These are phyloP conservation scores for Malurus cyaneus DNA, from an alignment of 2,113 vertebrate genomes.

Conservation along the genomic window DNA sequence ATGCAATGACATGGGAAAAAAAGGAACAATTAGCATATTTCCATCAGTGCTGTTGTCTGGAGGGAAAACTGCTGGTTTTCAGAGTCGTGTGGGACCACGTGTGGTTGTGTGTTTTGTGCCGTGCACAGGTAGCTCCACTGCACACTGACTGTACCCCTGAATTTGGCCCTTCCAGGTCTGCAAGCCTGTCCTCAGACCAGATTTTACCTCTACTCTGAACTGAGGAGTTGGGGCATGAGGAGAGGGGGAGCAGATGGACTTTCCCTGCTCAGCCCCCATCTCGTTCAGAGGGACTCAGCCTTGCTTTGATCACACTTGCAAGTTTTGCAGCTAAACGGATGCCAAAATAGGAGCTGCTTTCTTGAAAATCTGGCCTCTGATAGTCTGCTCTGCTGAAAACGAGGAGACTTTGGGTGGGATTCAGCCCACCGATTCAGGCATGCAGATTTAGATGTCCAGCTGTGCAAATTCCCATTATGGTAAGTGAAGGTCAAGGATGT, in stretches of 20 bases:
- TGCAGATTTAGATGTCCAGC: not conserved
- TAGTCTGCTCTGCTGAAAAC: not conserved
- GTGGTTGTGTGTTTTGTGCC: not conserved
- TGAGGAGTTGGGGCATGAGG: not conserved
- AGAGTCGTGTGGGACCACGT: accelerated
- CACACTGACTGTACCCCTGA: not conserved
- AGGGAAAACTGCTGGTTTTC: not conserved
- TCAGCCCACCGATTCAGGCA: not conserved
- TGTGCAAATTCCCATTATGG: not conserved
- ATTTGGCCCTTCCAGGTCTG: not conserved
- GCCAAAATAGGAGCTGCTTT: not conserved
- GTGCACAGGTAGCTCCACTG: accelerated
- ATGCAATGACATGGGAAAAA: not conserved
- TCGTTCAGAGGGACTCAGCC: not conserved
- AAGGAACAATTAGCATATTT: not conserved
- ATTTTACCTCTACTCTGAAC: not conserved
- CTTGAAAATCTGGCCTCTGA: not conserved
- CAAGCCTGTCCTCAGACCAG: not conserved
- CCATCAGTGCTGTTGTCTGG: not conserved
- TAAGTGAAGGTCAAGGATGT: not conserved
- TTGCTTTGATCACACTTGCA: not conserved
- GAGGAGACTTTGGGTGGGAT: not conserved
- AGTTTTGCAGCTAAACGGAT: not conserved
- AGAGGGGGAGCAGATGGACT: not conserved
- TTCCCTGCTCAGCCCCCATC: not conserved